A percentile compares a stretch with the other conserved stretches of the same genome.
These are phyloP conservation scores for Cryptoblepharus egeriae DNA, from an alignment of 2,797 vertebrate genomes.

Conservation along the genomic window DNA sequence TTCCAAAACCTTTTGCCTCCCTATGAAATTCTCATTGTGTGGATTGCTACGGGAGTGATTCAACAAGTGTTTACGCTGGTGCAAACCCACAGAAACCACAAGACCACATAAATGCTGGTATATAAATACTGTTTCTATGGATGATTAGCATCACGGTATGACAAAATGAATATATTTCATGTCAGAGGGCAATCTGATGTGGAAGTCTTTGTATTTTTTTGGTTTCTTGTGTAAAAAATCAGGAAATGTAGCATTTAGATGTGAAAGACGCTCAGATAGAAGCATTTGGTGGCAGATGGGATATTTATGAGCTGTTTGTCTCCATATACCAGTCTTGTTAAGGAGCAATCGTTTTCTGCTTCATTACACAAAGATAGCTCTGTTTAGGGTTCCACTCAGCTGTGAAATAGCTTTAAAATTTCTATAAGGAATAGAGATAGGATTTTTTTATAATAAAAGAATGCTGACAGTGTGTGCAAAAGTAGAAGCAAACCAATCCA, in stretches of 20 bases:
- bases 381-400: conserved; percentile 82
- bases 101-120: conserved; percentile 35
- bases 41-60: background rate
- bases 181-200: conserved; percentile 63
- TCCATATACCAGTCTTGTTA: conserved; percentile 83
- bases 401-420: conserved; percentile 85
- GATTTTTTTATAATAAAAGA: conserved; percentile 73
- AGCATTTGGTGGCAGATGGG: conserved; percentile 80
- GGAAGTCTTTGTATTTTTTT: conserved; percentile 61
- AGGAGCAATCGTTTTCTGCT: conserved; percentile 81
- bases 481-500: conserved; percentile 68
- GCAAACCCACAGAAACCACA: background rate
- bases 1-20: background rate
- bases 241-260: conserved; percentile 77
- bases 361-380: conserved; percentile 84
- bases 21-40: background rate
- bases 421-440: conserved; percentile 77
- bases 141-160: conserved; percentile 44
- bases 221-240: conserved; percentile 67
- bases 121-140: conserved; percentile 32
- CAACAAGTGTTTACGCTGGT: background rate
- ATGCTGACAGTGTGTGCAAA: conserved; percentile 68
- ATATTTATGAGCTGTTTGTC: conserved; percentile 84
- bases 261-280: conserved; percentile 73
- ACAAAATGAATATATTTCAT: conserved; percentile 56